phyloP scores from a whole-genome alignment of 2,113 vertebrate species.

The Danionella cerebrum region DNA sequence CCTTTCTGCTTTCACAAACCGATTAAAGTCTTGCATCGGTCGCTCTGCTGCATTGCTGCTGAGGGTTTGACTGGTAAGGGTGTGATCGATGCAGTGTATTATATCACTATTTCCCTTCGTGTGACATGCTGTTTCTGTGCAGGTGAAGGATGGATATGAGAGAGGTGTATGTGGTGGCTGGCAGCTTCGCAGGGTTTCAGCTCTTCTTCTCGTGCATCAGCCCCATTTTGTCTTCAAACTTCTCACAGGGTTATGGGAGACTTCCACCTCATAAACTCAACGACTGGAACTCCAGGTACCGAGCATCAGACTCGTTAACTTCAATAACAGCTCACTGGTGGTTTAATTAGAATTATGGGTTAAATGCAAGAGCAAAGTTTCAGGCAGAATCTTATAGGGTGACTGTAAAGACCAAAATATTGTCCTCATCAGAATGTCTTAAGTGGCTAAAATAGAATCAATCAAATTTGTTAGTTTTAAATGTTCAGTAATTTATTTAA shows the following conservation, averaged over 20 bases:
- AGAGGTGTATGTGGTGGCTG: slow-evolving; percentile 67
- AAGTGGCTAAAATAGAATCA: too few species aligned
- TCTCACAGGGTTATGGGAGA: slow-evolving; percentile 50
- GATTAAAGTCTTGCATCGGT: background rate
- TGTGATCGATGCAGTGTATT: too few species aligned
- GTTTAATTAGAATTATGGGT: background rate
- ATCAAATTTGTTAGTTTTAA: too few species aligned
- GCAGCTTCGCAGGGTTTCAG: slow-evolving; percentile 70
- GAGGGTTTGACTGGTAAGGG: background rate
- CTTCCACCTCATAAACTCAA: slow-evolving; percentile 58
- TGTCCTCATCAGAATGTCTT: too few species aligned
- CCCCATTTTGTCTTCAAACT: slow-evolving; percentile 53
- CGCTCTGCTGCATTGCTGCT: too few species aligned
- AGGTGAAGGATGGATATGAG: slow-evolving; percentile 71
- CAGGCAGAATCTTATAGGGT: too few species aligned
- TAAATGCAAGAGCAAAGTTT: background rate
- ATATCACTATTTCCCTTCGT: background rate
- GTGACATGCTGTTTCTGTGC: slow-evolving; percentile 8
- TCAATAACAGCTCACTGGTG: background rate
- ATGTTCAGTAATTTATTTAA: too few species aligned
- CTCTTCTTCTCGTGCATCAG: slow-evolving; percentile 62
- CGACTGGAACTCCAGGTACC: slow-evolving; percentile 76
- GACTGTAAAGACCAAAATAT: too few species aligned
- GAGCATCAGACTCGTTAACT: background rate
- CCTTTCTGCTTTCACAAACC: background rate